Percentiles rank a stretch among this genome's conserved stretches.
Evolutionary conservation across 2,888 invertebrate species (phyloP).

Genomic region (Drosophila mimetica): DNA sequence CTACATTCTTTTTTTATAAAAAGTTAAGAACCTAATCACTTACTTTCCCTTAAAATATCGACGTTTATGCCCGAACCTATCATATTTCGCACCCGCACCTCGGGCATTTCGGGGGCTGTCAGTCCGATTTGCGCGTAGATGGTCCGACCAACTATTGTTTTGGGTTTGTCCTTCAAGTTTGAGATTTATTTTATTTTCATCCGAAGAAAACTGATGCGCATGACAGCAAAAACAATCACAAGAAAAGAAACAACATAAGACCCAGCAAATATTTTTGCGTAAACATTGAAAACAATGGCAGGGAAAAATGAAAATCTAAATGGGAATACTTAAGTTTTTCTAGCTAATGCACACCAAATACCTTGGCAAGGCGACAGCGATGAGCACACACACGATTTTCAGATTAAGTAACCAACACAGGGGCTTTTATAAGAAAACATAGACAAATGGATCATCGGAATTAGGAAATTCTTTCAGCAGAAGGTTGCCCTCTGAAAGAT

Average conservation of each 20-base stretch:
- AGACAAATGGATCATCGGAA: constrained; percentile 15
- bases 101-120: constrained; percentile 55
- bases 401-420: constrained; percentile 73
- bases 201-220: constrained; percentile 63
- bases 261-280: constrained; percentile 66
- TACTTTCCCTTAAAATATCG: not conserved
- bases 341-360: constrained; percentile 62
- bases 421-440: constrained; percentile 30
- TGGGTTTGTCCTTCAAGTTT: constrained; percentile 73
- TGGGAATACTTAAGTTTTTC: constrained; percentile 69
- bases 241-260: constrained; percentile 35
- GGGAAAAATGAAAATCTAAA: constrained; percentile 61
- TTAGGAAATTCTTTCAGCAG: constrained; percentile 26
- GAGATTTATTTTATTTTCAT: constrained; percentile 51
- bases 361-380: constrained; percentile 78
- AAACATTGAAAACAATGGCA: constrained; percentile 63
- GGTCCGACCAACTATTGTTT: constrained; percentile 54
- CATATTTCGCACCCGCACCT: constrained; percentile 62
- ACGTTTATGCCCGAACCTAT: constrained; percentile 27
- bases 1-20: no score
- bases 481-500: not conserved
- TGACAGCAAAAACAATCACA: constrained; percentile 61
- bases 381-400: constrained; percentile 55
- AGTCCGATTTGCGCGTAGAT: constrained; percentile 33
- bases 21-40: no score